These are phyloP conservation scores for Sinhomidia bicolor DNA, from an alignment of 2,888 invertebrate species.

Conservation along the genomic window DNA sequence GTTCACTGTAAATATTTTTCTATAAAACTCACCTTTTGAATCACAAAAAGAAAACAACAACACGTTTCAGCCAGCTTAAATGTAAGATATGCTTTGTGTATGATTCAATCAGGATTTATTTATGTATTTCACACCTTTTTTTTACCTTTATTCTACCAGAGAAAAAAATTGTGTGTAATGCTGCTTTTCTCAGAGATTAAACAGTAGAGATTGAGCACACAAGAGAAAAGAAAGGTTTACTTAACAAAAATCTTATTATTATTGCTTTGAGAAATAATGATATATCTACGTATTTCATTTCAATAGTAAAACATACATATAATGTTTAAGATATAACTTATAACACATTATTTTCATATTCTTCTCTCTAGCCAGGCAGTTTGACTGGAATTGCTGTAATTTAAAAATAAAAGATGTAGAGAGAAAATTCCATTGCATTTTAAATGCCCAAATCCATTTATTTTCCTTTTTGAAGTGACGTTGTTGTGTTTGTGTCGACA, in stretches of 20 bases:
- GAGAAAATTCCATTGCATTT: constrained; percentile 36
- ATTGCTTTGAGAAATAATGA: no score
- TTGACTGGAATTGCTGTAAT: constrained; percentile 2
- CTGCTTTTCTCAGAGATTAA: constrained; percentile 25
- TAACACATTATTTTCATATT: no score
- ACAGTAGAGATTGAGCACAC: no score
- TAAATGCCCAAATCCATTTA: constrained; percentile 56
- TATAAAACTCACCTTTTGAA: not conserved
- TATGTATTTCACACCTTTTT: constrained; percentile 67
- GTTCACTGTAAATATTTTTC: not conserved
- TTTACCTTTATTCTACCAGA: constrained; percentile 38
- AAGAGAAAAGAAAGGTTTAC: no score
- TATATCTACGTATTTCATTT: no score
- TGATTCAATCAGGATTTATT: constrained; percentile 54
- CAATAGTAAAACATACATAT: no score
- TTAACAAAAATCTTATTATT: no score
- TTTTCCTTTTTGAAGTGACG: constrained; percentile 50
- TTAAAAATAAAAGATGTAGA: constrained; percentile 29
- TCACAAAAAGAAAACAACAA: not conserved
- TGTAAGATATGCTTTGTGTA: no score
- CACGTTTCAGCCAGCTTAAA: not conserved
- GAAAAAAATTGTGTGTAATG: not conserved
- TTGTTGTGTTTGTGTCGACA: constrained; percentile 61
- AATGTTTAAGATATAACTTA: no score
- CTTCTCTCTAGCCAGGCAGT: no score